Evolutionary conservation across 2,797 vertebrate genomes (phyloP), one percentile per base, ranked within the genome.

Genomic region (Fistularia commersonii): DNA sequence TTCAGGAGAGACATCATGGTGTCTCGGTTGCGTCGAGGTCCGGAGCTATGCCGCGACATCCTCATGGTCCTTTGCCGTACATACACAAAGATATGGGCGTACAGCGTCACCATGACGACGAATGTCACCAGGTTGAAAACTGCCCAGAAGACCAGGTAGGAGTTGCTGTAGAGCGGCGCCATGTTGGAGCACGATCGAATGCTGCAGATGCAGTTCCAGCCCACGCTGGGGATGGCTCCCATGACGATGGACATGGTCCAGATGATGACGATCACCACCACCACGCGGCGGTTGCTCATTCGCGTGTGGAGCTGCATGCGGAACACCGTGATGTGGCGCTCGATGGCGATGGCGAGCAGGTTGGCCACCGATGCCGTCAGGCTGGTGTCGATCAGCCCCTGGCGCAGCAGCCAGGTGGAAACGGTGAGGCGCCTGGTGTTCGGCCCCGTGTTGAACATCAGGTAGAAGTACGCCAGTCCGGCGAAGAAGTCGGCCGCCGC

Each of bases 1-100:
- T 98, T 99, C 84, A 99, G 89, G 81, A 99, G 90, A 70, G 95
- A 98, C 97, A 99, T 98, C 96, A 99, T 99, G 69, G 97, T 99
- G 65, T 99, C 97, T 45, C 96, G 90, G 86, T 98, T 99, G 61
- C 96, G 90, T 23, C 96, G 90, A 1, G 92, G 95, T 50, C 95
- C 96, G 35, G 97, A 99, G 86, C 95, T 98, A 79, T 98, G 96
- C 10, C 96, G 90, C 6, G 96, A 98, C 97, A 99, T 98, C 81
- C 96, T 91, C 96, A 99, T 98, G 90, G 97, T 99, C 87, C 95
- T 94, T 84, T 98, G 96, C 41, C 97, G 93, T 68, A 99, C 97
- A 0, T 99, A 99, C 57, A 98, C 94, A 85, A 99, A 99, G 84
- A 99, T 99, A 82, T 99, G 97, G 53, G 96, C 97, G 0, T 99